Conservation (phyloP, 2,113 vertebrate genomes). For the Meleagris gallopavo region DNA sequence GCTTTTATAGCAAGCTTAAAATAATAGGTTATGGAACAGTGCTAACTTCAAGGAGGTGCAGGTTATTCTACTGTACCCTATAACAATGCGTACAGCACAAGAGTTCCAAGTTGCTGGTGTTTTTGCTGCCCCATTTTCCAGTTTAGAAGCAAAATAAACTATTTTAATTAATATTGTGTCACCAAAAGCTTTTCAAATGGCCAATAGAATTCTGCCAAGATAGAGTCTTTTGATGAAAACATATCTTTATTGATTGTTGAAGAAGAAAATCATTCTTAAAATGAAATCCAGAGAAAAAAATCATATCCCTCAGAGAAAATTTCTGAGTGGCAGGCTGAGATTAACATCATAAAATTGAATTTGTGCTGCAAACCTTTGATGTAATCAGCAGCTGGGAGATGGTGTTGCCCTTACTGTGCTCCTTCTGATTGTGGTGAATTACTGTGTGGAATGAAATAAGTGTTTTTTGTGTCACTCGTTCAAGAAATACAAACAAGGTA, state of each 20-base stretch:
- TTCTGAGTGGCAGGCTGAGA: conserved; percentile 86
- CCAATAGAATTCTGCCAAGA: conserved; percentile 85
- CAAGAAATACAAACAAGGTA: conserved; percentile 81
- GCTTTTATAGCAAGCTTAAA: neutral
- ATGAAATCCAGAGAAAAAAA: conserved; percentile 88
- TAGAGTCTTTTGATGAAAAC: conserved; percentile 86
- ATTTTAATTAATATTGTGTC: conserved; percentile 86
- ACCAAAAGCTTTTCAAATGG: conserved; percentile 81
- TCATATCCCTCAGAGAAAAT: conserved; percentile 86
- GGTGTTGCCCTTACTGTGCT: conserved; percentile 79
- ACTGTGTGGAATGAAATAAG: conserved; percentile 83
- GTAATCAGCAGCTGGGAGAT: conserved; percentile 87
- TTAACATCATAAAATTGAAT: conserved; percentile 89
- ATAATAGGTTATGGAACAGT: neutral
- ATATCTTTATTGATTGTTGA: conserved; percentile 86
- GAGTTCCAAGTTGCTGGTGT: conserved; percentile 50
- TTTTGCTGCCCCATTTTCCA: conserved; percentile 70
- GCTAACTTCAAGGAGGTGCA: conserved; percentile 16
- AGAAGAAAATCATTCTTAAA: conserved; percentile 86
- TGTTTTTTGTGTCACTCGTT: conserved; percentile 80
- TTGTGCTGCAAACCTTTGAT: conserved; percentile 85
- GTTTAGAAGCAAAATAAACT: conserved; percentile 79
- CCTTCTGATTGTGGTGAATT: conserved; percentile 80
- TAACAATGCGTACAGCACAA: conserved; percentile 37
- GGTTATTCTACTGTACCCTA: conserved; percentile 36